A percentile compares a stretch with the other conserved stretches of the same genome.
These are phyloP conservation scores for Leptestheria dahalacensis DNA, from an alignment of 1,140 invertebrate species.

Conservation along the genomic window DNA sequence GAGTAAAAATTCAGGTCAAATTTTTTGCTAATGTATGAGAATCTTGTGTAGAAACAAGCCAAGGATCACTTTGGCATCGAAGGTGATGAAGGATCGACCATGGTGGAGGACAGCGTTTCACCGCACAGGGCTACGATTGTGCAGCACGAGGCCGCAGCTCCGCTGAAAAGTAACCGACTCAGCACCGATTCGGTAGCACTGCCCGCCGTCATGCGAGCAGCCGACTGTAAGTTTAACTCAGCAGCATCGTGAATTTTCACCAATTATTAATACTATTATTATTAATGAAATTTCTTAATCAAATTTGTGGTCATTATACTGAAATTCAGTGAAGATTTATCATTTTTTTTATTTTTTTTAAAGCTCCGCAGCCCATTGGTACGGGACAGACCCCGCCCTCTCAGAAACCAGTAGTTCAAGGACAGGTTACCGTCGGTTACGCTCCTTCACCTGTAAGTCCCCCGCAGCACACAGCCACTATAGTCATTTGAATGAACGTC, in stretches of 20 bases:
- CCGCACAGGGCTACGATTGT: conserved; percentile 87
- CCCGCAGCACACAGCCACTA: no score
- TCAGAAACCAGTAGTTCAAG: conserved; percentile 75
- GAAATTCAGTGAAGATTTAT: conserved; percentile 13
- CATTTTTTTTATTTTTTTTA: conserved; percentile 21
- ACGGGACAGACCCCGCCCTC: conserved; percentile 64
- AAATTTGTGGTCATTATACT: no score
- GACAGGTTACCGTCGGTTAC: conserved; percentile 75
- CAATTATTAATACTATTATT: not conserved
- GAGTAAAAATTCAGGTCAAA: not conserved
- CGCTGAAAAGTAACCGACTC: conserved; percentile 53
- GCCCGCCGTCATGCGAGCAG: conserved; percentile 79
- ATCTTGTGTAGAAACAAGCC: conserved; percentile 79
- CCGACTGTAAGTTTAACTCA: conserved; percentile 62
- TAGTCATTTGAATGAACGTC: no score
- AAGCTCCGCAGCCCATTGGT: not conserved
- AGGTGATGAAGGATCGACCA: conserved; percentile 95
- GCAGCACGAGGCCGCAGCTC: conserved; percentile 53
- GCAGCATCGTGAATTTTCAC: conserved; percentile 2
- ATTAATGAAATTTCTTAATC: no score
- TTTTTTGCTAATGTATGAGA: no score
- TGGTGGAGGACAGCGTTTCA: conserved; percentile 92
- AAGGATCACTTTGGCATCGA: conserved; percentile 97
- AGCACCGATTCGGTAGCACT: conserved; percentile 80
- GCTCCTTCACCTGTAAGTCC: conserved; percentile 55